Percentiles rank a stretch among this genome's conserved stretches.
Evolutionary conservation across 2,113 vertebrate genomes (phyloP).

Genomic region (Macrotus californicus): DNA sequence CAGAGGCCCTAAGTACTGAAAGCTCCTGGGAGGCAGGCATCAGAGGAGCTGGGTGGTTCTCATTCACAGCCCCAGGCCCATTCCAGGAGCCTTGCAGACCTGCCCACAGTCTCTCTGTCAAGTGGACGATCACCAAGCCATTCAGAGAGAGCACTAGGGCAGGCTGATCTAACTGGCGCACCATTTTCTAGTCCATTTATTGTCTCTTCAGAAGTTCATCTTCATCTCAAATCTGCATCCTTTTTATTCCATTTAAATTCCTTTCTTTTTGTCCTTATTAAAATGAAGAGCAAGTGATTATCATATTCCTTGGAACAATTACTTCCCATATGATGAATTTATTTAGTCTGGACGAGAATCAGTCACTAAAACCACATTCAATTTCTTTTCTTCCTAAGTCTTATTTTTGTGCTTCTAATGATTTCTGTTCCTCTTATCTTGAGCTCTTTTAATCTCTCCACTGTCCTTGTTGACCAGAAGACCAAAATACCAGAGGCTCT

Average conservation of each 20-base stretch:
- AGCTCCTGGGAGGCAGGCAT: neutral
- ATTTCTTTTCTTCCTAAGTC: conserved; percentile 16
- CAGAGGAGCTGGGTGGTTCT: neutral
- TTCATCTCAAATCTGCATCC: neutral
- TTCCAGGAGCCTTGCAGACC: neutral
- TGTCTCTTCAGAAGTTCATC: neutral
- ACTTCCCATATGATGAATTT: neutral
- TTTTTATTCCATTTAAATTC: conserved; percentile 35
- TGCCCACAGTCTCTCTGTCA: neutral
- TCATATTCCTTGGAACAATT: conserved; percentile 19
- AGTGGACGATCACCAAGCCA: neutral
- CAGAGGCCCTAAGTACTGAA: neutral
- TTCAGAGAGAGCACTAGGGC: neutral
- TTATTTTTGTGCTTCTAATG: neutral
- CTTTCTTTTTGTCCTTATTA: conserved; percentile 22
- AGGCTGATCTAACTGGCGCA: neutral
- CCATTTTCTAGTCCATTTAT: neutral
- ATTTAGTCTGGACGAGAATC: conserved; percentile 31
- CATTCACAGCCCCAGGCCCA: neutral
- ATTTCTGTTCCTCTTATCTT: neutral
- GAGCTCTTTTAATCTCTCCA: conserved; percentile 3
- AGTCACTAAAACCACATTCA: conserved; percentile 29
- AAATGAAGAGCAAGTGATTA: conserved; percentile 38
- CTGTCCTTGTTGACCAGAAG: conserved; percentile 5
- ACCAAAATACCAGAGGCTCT: neutral